Conservation (phyloP, 2,113 vertebrate species). For the Choloepus hoffmanni region DNA sequence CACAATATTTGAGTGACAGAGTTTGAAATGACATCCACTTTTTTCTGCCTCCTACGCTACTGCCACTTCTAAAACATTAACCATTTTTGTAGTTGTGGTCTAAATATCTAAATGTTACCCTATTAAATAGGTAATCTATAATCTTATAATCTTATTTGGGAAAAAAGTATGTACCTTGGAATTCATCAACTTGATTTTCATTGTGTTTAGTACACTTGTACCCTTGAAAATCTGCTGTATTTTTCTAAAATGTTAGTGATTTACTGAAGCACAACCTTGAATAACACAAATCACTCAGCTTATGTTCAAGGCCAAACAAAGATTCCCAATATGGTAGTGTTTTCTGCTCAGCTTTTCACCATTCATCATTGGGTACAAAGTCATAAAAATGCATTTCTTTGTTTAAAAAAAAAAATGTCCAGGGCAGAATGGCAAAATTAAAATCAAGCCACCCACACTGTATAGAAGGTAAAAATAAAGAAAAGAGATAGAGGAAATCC, state of each 20-base stretch:
- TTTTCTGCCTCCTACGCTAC: background rate
- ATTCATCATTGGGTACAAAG: background rate
- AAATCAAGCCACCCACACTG: background rate
- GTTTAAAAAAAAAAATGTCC: background rate
- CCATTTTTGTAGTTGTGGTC: background rate
- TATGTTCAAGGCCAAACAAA: background rate
- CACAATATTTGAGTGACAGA: background rate
- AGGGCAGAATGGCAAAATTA: background rate
- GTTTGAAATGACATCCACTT: background rate
- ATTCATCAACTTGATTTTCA: background rate
- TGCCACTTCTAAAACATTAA: background rate
- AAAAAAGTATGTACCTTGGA: background rate
- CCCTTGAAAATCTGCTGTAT: background rate
- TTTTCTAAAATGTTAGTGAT: background rate
- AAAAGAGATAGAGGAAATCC: background rate
- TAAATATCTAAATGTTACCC: background rate
- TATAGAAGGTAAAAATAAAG: background rate
- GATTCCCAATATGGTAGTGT: background rate
- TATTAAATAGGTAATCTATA: background rate
- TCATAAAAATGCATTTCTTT: background rate
- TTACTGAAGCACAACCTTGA: background rate
- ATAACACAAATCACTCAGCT: background rate
- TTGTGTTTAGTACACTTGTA: background rate
- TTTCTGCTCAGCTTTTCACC: background rate
- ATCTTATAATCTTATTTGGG: background rate